Conservation (phyloP, 2,797 vertebrate species). For the Anguilla anguilla region DNA sequence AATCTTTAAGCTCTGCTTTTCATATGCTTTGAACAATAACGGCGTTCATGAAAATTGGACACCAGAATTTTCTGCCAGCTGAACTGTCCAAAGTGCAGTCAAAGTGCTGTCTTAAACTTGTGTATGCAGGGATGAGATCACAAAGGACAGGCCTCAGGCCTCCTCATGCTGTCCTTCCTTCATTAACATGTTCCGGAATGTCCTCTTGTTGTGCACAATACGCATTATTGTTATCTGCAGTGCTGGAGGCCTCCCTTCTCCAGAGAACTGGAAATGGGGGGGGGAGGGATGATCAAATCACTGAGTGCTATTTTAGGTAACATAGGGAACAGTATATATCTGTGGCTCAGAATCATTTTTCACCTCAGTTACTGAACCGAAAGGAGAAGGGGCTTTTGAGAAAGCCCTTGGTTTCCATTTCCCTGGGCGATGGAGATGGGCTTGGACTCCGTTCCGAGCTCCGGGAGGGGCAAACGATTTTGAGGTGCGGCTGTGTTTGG, state of each 20-base stretch:
- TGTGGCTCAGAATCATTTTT: neutral
- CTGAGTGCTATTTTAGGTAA: constrained; percentile 14
- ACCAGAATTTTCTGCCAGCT: neutral
- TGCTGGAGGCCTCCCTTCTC: neutral
- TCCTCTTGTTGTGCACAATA: constrained; percentile 1
- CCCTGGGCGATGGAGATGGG: neutral
- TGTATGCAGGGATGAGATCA: neutral
- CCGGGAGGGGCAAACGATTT: neutral
- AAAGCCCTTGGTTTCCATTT: constrained; percentile 15
- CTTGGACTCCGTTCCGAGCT: neutral
- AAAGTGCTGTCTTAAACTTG: neutral
- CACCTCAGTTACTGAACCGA: constrained; percentile 4
- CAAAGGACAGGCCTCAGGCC: neutral
- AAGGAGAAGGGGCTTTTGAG: neutral
- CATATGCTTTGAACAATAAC: neutral
- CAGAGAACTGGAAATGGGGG: neutral
- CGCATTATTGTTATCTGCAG: constrained; percentile 3
- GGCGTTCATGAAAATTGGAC: neutral
- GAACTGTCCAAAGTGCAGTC: neutral
- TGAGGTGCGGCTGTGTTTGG: neutral
- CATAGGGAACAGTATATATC: neutral
- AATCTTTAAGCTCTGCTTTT: neutral
- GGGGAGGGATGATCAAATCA: neutral
- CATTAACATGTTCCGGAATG: constrained; percentile 15
- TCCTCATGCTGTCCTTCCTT: neutral